Conservation (phyloP, 2,797 vertebrate genomes). For the Argya squamiceps region DNA sequence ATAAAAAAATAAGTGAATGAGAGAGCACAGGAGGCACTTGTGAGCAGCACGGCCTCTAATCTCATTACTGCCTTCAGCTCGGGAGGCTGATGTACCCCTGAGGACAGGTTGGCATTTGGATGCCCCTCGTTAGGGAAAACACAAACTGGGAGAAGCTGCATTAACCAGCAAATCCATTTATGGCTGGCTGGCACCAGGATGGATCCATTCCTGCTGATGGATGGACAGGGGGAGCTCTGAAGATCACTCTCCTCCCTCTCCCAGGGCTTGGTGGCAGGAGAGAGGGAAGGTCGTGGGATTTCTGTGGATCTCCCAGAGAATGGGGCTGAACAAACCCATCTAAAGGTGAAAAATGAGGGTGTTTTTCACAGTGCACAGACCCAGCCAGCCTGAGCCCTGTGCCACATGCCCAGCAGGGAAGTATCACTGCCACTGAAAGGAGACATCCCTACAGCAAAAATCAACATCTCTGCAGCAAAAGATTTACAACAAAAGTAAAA, state of each 20-base stretch:
- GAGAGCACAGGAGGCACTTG: background rate
- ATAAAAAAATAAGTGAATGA: conserved; percentile 17
- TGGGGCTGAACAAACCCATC: background rate
- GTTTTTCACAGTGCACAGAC: background rate
- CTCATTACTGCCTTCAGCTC: conserved; percentile 34
- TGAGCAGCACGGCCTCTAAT: conserved; percentile 25
- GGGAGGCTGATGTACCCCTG: conserved; percentile 67
- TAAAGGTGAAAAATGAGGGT: background rate
- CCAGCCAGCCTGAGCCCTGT: fast-evolving
- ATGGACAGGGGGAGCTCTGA: background rate
- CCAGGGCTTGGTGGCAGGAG: background rate
- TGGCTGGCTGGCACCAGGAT: conserved; percentile 30
- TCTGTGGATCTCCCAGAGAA: background rate
- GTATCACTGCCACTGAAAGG: background rate
- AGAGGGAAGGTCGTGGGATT: background rate
- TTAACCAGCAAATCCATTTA: conserved; percentile 71
- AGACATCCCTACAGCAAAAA: background rate
- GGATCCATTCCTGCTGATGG: conserved; percentile 29
- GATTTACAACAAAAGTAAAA: background rate
- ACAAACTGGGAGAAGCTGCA: conserved; percentile 59
- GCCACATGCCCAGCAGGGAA: background rate
- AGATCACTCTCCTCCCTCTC: background rate
- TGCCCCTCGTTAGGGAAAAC: conserved; percentile 73
- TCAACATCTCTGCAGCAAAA: no score
- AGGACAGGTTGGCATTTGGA: conserved; percentile 76